Base-by-base conservation (phyloP, 2,888 invertebrate genomes). In the Catotricha subobsoleta region DNA sequence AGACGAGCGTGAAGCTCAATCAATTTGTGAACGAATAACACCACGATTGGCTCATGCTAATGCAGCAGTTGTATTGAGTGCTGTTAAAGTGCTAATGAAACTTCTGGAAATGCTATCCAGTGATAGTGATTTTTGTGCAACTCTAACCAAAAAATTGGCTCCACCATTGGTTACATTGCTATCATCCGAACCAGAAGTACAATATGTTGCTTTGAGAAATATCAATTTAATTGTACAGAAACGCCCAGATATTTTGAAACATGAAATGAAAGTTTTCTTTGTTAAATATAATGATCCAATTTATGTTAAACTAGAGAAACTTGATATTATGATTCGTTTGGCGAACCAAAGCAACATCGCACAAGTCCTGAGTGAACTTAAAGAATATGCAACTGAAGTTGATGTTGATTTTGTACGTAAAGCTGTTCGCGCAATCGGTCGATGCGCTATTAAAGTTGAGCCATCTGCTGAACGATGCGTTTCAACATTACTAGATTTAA, bases 271-370 rank as follows among this genome's bases (percentile, higher is more conserved):
- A 71, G 91, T 90, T 44, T 99, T 98, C 68, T 98, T 98, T 62
- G 98, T 99, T 28, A 98, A 98, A 58, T 98, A 99, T 68, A 99
- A 98, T 62, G 98, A 99, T 66, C 98, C 98, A 0, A 99, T 99
- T 59, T 98, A 99, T 62, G 98, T 99, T 33, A 98, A 98, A 60
- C 69, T 98, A 46, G 98, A 98, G 62, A 98, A 98, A 59, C 58
- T 98, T 52, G 98, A 98, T 60, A 98, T 98, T 43, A 98, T 98
- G 97, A 99, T 99, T 54, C 78, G 98, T 13, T 68, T 99, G 49
- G 97, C 98, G 13, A 92, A 91, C 34, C 94, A 97, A 61, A 81
- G 87, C 13, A 99, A 99, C 63, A 98, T 98, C 52, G 88, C 94
- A 2, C 97, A 98, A 63, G 95, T 95, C 40, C 69, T 98, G 21